These are phyloP conservation scores for Solea senegalensis DNA, from an alignment of 2,113 vertebrate genomes.

Conservation along the genomic window DNA sequence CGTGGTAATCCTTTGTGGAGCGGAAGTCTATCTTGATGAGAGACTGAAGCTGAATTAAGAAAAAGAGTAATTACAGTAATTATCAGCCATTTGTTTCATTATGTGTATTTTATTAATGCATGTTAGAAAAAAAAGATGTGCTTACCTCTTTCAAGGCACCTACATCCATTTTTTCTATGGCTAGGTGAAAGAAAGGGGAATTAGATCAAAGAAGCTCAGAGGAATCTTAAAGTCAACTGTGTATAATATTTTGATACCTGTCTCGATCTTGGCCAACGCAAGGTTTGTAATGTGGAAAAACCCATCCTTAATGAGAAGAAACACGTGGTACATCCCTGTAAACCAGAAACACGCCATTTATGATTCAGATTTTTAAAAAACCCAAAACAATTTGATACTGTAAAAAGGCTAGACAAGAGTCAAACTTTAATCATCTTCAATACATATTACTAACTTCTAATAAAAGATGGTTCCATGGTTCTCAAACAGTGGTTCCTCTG, in stretches of 20 bases:
- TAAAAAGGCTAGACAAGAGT: background rate
- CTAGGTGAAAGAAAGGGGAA: constrained; percentile 69
- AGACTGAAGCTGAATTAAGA: constrained; percentile 84
- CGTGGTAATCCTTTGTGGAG: constrained; percentile 84
- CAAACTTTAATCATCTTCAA: no score
- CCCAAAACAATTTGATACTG: background rate
- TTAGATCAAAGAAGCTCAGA: background rate
- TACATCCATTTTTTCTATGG: constrained; percentile 86
- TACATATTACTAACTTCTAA: background rate
- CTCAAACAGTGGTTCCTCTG: background rate
- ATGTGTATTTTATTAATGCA: background rate
- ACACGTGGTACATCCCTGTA: constrained; percentile 87
- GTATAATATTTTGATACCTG: constrained; percentile 78
- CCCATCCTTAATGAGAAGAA: constrained; percentile 86
- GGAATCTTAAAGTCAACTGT: background rate
- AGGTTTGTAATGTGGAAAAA: constrained; percentile 90
- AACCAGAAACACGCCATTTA: constrained; percentile 16
- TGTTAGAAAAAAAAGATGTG: background rate
- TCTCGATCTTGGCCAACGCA: constrained; percentile 85
- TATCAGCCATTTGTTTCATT: background rate
- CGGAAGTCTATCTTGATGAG: constrained; percentile 87
- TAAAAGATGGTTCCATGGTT: background rate
- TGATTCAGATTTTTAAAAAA: background rate
- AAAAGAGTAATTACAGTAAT: background rate
- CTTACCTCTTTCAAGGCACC: constrained; percentile 83